phyloP scores from a whole-genome alignment of 2,113 vertebrate genomes.

The Rhinichthys klamathensis region DNA sequence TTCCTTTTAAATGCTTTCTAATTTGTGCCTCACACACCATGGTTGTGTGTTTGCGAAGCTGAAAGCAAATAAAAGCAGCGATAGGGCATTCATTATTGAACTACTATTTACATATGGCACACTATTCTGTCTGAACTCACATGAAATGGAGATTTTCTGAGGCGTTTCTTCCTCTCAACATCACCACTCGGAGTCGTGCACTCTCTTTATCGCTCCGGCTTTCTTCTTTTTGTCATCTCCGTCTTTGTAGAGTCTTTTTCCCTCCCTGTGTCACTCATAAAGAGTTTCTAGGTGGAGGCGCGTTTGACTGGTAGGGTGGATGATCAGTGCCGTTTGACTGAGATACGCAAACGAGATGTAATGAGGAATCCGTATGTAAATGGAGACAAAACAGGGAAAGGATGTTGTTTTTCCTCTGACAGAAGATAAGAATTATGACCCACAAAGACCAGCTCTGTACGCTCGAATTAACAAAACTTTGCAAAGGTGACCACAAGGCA shows the following conservation, averaged over 20 bases:
- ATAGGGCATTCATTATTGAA: slow-evolving; percentile 81
- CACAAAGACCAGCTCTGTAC: background rate
- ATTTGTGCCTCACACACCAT: slow-evolving; percentile 75
- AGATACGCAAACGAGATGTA: background rate
- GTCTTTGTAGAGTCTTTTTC: background rate
- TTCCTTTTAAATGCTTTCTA: slow-evolving; percentile 81
- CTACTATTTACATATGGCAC: slow-evolving; percentile 78
- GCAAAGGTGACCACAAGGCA: slow-evolving; percentile 22
- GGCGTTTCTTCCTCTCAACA: slow-evolving; percentile 61
- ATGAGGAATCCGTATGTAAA: background rate
- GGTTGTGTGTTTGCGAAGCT: slow-evolving; percentile 53
- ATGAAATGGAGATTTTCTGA: slow-evolving; percentile 72
- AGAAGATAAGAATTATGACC: background rate
- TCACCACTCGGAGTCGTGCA: slow-evolving; percentile 44
- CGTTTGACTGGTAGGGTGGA: background rate
- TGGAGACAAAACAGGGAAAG: background rate
- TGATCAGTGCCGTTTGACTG: slow-evolving; percentile 17
- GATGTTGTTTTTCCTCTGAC: background rate
- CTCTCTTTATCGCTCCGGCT: slow-evolving; percentile 43
- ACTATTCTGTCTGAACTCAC: slow-evolving; percentile 76
- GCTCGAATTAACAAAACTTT: background rate
- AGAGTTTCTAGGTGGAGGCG: background rate
- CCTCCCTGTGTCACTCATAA: background rate
- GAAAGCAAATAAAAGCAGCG: slow-evolving; percentile 81
- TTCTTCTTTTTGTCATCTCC: slow-evolving; percentile 31